These are phyloP conservation scores for Halcyon malimbica DNA, from an alignment of 2,113 vertebrate species.

Conservation along the genomic window DNA sequence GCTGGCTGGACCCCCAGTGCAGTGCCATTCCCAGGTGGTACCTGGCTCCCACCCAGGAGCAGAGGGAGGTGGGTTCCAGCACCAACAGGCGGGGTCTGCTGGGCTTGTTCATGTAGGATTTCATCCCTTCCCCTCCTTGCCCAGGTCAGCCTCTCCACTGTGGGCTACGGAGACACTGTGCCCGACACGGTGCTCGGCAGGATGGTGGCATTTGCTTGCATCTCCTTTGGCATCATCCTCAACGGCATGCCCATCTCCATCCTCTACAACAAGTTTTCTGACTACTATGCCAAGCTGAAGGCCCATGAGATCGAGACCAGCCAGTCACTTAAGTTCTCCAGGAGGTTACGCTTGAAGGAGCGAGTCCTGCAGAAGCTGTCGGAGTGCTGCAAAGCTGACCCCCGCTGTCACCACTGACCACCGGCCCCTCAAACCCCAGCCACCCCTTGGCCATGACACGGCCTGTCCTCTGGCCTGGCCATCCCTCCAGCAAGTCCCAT, in stretches of 20 bases:
- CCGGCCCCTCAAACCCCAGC: background rate
- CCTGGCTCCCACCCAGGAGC: background rate
- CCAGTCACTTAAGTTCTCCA: conserved; percentile 69
- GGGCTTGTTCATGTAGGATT: accelerated
- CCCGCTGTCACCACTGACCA: background rate
- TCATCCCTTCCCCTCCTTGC: background rate
- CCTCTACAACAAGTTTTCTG: conserved; percentile 86
- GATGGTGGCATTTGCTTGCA: conserved; percentile 86
- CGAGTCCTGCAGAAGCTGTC: conserved; percentile 70
- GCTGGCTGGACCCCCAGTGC: background rate
- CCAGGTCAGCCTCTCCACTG: conserved; percentile 92
- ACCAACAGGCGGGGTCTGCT: accelerated
- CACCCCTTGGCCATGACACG: accelerated
- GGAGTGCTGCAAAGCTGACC: background rate
- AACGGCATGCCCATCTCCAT: conserved; percentile 91
- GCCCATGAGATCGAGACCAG: conserved; percentile 82
- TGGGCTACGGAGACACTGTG: conserved; percentile 89
- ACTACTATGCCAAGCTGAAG: conserved; percentile 85
- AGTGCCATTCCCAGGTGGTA: accelerated
- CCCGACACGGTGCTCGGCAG: conserved; percentile 84
- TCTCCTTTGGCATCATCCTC: conserved; percentile 93
- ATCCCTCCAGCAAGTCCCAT: background rate
- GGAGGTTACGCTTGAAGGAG: conserved; percentile 70
- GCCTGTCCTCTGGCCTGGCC: background rate
- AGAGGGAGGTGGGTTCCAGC: background rate